Evolutionary conservation across 2,797 vertebrate genomes (phyloP), one percentile per base, ranked within the genome.

Genomic region (Leucoraja ocellata): DNA sequence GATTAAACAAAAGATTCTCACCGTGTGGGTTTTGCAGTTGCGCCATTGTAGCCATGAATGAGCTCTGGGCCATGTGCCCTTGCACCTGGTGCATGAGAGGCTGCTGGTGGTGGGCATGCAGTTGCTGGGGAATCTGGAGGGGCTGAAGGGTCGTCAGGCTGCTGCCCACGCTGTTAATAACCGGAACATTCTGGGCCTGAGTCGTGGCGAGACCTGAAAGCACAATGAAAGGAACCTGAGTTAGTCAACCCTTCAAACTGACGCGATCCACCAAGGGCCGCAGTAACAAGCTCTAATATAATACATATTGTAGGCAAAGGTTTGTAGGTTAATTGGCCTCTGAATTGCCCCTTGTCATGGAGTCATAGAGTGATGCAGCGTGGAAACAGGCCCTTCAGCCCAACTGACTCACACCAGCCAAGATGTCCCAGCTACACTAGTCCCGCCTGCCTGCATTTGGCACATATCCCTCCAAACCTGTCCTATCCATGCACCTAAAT

Each of bases 11-110:
- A 36, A 76, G 11, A 0, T 4, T 14, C 96, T 98, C 97, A 99
- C 99, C 98, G 0, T 99, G 98, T 92, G 98, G 98, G 23, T 97
- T 97, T 95, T 97, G 97, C 93, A 99, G 97, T 95, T 97, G 98
- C 0, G 98, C 97, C 98, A 99, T 99, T 94, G 98, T 99, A 11
- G 99, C 98, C 99, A 99, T 99, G 96, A 99, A 99, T 4, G 98
- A 98, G 94, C 96, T 98, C 95, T 97, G 96, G 36, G 97, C 95
- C 97, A 99, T 97, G 93, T 99, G 98, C 94, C 97, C 96, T 94
- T 98, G 98, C 93, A 99, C 97, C 10, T 98, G 98, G 93, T 99
- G 97, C 90, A 98, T 96, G 94, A 99, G 95, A 13, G 96, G 97
- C 95, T 98, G 98, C 95, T 99, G 99, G 65, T 97, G 96, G 36